Evolutionary conservation across 2,797 vertebrate genomes (phyloP).

Genomic region (Rhabdophis nuchalis): DNA sequence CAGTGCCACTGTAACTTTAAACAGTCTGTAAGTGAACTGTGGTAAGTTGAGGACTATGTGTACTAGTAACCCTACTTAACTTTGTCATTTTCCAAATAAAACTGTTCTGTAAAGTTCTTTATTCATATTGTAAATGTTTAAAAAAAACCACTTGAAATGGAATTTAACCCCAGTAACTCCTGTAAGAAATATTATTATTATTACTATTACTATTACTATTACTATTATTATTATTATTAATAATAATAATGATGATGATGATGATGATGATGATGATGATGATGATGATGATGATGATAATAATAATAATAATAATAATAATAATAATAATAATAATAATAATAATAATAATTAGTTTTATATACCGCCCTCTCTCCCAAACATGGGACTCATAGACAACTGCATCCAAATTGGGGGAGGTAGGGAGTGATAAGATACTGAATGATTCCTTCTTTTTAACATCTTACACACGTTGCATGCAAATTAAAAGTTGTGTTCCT

Average conservation of each 20-base stretch:
- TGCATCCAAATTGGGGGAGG: background rate
- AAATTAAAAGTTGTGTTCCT: background rate
- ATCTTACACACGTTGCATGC: background rate
- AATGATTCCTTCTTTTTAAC: background rate
- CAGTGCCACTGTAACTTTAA: background rate
- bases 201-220: too few species aligned
- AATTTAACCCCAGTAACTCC: background rate
- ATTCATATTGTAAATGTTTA: background rate
- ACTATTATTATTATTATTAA: too few species aligned
- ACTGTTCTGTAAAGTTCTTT: background rate
- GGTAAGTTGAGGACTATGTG: background rate
- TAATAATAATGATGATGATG: too few species aligned
- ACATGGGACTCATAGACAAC: too few species aligned
- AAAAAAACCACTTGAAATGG: background rate
- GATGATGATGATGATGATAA: too few species aligned
- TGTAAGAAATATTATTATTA: background rate
- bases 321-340: too few species aligned
- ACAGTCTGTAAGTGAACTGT: background rate
- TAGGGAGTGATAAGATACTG: background rate
- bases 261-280: too few species aligned
- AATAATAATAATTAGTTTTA: too few species aligned
- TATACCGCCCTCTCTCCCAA: too few species aligned
- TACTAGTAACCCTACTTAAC: background rate
- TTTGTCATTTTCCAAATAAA: background rate
- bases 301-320: too few species aligned